A percentile compares a stretch with the other conserved stretches of the same genome.
These are phyloP conservation scores for Thera obeliscata DNA, from an alignment of 2,888 invertebrate genomes.

Conservation along the genomic window DNA sequence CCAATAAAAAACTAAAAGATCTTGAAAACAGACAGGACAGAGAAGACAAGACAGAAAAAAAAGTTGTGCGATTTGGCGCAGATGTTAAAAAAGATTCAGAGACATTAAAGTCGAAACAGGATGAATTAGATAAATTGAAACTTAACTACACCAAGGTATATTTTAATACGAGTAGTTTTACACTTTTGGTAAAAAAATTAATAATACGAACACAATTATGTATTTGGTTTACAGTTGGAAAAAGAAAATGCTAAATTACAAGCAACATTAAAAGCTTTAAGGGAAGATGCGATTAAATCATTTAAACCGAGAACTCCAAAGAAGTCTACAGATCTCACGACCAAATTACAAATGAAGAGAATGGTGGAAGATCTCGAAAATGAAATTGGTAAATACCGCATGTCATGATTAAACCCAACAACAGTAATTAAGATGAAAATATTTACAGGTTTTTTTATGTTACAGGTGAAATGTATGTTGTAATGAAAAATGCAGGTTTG, in stretches of 20 bases:
- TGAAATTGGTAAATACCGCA: conserved; percentile 87
- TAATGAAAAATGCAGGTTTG: conserved; percentile 85
- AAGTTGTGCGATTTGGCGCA: conserved; percentile 72
- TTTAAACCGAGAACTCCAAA: conserved; percentile 89
- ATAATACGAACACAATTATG: not conserved
- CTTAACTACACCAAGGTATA: conserved; percentile 74
- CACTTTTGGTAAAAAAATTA: not conserved
- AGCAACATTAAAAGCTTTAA: conserved; percentile 86
- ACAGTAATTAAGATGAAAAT: not conserved
- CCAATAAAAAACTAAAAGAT: conserved; percentile 84
- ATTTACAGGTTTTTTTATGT: conserved; percentile 4
- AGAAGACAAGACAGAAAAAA: conserved; percentile 82
- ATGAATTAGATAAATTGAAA: conserved; percentile 84
- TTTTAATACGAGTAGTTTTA: not conserved
- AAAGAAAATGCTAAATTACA: conserved; percentile 87
- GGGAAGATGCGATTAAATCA: conserved; percentile 86
- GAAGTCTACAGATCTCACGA: conserved; percentile 88
- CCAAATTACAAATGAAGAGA: conserved; percentile 90
- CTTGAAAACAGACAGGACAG: conserved; percentile 73
- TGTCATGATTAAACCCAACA: not conserved
- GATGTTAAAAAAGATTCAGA: conserved; percentile 75
- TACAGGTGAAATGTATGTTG: conserved; percentile 84
- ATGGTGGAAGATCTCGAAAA: conserved; percentile 95
- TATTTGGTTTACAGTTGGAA: conserved; percentile 74
- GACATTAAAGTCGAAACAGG: conserved; percentile 72